Evolutionary conservation across 1,140 invertebrate species (phyloP).

Genomic region (Hesperophylax magnus): DNA sequence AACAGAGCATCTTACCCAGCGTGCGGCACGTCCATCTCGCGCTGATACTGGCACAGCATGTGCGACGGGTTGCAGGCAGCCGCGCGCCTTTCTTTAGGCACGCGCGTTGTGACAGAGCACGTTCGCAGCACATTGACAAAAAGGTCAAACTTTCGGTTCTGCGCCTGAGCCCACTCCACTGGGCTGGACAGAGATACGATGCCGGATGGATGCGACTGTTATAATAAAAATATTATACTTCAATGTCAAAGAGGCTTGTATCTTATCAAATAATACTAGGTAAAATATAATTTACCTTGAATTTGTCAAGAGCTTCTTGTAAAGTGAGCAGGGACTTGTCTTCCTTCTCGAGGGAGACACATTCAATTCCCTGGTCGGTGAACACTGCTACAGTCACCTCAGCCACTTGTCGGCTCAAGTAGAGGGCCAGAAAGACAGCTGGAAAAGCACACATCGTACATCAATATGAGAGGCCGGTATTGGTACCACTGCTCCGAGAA

Average conservation of each 20-base stretch:
- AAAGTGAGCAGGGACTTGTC: conserved; percentile 26
- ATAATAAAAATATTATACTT: no score
- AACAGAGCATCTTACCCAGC: conserved; percentile 1
- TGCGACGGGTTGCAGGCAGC: not conserved
- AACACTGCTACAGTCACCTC: conserved; percentile 47
- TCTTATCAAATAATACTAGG: no score
- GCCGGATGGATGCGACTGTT: not conserved
- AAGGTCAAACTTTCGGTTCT: conserved; percentile 41
- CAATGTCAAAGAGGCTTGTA: no score
- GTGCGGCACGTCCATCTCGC: not conserved
- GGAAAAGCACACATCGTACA: not conserved
- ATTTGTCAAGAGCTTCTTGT: not conserved
- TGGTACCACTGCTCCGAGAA: no score
- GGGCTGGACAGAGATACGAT: not conserved
- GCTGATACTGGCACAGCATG: not conserved
- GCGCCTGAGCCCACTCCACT: conserved; percentile 36
- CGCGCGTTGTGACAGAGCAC: not conserved
- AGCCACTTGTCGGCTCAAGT: conserved; percentile 35
- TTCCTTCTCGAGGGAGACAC: conserved; percentile 34
- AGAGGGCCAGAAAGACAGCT: conserved; percentile 50
- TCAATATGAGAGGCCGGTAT: not conserved
- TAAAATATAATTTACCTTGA: conserved; percentile 5
- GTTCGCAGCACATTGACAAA: conserved; percentile 48
- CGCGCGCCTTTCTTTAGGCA: conserved; percentile 3
- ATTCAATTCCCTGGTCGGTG: conserved; percentile 35